Conservation (phyloP, 2,113 vertebrate species). For the Hucho hucho region DNA sequence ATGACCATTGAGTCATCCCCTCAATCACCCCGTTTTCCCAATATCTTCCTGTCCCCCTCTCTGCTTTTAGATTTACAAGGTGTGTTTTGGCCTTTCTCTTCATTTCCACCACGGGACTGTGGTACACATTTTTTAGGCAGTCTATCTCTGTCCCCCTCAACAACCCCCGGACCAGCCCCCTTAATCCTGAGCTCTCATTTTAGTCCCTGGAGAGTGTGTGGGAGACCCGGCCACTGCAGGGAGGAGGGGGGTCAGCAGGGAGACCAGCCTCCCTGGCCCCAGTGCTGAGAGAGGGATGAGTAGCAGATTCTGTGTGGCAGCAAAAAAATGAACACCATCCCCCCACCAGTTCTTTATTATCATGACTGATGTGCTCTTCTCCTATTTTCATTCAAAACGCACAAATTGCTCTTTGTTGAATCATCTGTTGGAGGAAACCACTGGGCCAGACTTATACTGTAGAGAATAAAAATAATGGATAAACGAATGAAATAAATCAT, state of each 20-base stretch:
- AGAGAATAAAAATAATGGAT: not conserved
- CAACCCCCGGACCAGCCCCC: too few species aligned
- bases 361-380: constrained; percentile 13
- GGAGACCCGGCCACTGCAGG: constrained; percentile 4
- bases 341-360: constrained; percentile 20
- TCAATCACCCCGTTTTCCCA: not conserved
- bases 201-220: too few species aligned
- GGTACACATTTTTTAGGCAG: too few species aligned
- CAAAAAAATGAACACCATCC: constrained; percentile 28
- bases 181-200: too few species aligned
- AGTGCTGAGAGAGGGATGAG: constrained; percentile 57
- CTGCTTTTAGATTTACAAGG: constrained; percentile 10
- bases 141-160: too few species aligned
- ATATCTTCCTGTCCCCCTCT: constrained; percentile 14
- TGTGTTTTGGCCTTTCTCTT: constrained; percentile 26
- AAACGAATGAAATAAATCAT: too few species aligned
- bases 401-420: not conserved
- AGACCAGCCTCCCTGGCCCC: constrained; percentile 22
- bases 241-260: not conserved
- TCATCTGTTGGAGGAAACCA: not conserved
- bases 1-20: constrained; percentile 38
- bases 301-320: constrained; percentile 65
- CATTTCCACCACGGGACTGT: not conserved
- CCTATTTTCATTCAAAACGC: constrained; percentile 22
- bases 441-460: not conserved